Evolutionary conservation across 2,888 invertebrate species (phyloP).

Genomic region (Cenopis cana): DNA sequence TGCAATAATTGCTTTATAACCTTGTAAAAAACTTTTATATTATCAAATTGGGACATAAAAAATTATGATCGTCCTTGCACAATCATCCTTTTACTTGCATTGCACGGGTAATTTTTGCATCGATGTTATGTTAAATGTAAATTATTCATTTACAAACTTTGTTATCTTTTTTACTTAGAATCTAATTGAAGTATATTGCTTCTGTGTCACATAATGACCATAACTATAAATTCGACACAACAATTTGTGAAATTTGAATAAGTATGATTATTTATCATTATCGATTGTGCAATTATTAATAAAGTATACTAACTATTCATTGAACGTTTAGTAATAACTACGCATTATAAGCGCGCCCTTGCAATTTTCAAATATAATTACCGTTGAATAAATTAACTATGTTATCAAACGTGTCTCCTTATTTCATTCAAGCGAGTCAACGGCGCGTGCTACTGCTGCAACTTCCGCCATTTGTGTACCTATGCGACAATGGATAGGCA

Average conservation of each 20-base stretch:
- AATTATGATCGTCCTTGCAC: slow-evolving; percentile 26
- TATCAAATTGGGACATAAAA: slow-evolving; percentile 21
- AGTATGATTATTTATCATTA: background rate
- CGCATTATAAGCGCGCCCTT: background rate
- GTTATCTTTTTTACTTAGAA: background rate
- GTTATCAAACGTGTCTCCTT: slow-evolving; percentile 32
- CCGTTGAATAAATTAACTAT: slow-evolving; percentile 6
- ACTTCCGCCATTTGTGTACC: slow-evolving; percentile 72
- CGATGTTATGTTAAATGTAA: background rate
- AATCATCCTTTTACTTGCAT: slow-evolving; percentile 28
- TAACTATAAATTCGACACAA: background rate
- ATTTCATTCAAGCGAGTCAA: slow-evolving; percentile 36
- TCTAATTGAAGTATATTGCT: background rate
- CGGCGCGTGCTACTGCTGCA: slow-evolving; percentile 52
- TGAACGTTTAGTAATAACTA: background rate
- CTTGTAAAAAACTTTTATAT: slow-evolving; percentile 7
- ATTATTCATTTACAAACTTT: background rate
- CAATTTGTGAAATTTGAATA: background rate
- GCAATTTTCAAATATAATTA: slow-evolving; percentile 15
- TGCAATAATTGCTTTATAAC: slow-evolving; percentile 36
- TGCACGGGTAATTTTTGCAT: slow-evolving; percentile 5
- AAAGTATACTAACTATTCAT: background rate
- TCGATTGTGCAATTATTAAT: background rate
- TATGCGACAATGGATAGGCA: slow-evolving; percentile 61
- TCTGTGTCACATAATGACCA: background rate